Conservation (phyloP, 1,140 invertebrate species). For the Papilio helenus region DNA sequence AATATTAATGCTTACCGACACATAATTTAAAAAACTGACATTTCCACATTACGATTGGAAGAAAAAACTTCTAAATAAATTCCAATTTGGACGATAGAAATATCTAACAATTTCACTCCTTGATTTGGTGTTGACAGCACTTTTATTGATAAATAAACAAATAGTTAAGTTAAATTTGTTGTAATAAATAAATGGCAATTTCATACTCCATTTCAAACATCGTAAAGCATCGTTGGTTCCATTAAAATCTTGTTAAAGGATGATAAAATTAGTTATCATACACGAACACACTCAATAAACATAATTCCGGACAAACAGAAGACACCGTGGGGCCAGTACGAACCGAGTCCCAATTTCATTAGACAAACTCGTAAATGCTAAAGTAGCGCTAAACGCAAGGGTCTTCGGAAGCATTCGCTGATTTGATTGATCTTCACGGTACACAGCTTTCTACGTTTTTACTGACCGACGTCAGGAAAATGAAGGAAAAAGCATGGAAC, state of each 20-base stretch:
- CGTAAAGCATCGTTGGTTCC: neutral
- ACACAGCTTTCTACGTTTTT: conserved; percentile 65
- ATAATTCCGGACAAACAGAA: conserved; percentile 4
- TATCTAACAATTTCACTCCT: no score
- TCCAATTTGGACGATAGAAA: no score
- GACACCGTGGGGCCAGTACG: conserved; percentile 39
- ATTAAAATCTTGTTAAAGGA: neutral
- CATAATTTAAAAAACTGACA: no score
- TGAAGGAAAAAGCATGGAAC: conserved; percentile 70
- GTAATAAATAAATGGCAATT: neutral
- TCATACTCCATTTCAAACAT: neutral
- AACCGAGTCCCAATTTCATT: conserved; percentile 55
- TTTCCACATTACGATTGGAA: no score
- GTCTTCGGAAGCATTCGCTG: conserved; percentile 61
- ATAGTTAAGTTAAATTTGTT: neutral
- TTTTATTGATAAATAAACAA: neutral
- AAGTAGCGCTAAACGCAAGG: conserved; percentile 62
- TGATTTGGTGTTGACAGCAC: no score
- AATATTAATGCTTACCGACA: no score
- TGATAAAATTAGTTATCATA: conserved; percentile 9
- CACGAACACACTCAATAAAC: conserved; percentile 9
- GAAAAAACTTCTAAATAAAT: no score
- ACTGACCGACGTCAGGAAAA: conserved; percentile 69
- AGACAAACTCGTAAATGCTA: conserved; percentile 70
- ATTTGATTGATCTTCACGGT: conserved; percentile 77